These are phyloP conservation scores for Diorhabda carinulata DNA, from an alignment of 1,140 invertebrate species.

Conservation along the genomic window DNA sequence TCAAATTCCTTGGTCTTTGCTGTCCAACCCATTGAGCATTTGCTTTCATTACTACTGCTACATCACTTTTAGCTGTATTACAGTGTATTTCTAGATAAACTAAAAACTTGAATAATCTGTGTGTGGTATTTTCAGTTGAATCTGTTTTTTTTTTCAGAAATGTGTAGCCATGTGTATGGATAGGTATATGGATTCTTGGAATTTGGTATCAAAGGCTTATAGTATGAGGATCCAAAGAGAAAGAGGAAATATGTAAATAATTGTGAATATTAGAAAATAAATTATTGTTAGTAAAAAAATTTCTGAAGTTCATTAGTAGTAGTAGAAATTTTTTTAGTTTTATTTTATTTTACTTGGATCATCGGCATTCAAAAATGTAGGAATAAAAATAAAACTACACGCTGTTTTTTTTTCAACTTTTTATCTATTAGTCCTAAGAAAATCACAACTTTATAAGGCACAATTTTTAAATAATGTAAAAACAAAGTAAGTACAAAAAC, in stretches of 20 bases:
- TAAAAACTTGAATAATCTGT: not conserved
- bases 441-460: constrained; percentile 1
- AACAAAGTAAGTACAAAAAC: constrained; percentile 2
- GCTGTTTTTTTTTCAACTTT: no score
- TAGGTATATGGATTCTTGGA: constrained; percentile 94
- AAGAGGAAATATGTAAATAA: constrained; percentile 49
- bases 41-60: no score
- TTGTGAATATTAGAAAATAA: not conserved
- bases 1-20: no score
- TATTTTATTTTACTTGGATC: no score
- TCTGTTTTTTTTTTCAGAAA: constrained; percentile 66
- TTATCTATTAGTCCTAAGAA: not conserved
- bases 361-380: no score
- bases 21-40: no score
- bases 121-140: not conserved
- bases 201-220: constrained; percentile 83
- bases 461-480: not conserved
- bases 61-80: no score
- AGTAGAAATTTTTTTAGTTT: no score
- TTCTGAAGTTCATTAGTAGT: no score
- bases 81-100: no score
- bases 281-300: no score
- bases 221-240: constrained; percentile 75
- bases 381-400: no score
- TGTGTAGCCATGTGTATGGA: constrained; percentile 98